Conservation (phyloP, 2,113 vertebrate genomes). For the Cyphomyrus plagiostoma region DNA sequence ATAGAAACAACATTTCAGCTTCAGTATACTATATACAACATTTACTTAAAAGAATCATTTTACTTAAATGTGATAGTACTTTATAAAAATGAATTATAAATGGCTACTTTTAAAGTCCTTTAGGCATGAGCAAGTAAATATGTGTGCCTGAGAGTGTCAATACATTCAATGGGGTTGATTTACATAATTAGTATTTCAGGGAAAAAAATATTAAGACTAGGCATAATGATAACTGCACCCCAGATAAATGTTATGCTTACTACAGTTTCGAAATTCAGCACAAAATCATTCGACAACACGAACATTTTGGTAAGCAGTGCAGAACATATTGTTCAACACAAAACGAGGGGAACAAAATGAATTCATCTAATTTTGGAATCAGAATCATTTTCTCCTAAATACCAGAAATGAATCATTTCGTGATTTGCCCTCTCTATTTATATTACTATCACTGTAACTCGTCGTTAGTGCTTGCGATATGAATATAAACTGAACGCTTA, state of each 20-base stretch:
- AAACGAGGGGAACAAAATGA: background rate
- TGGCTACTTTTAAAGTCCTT: background rate
- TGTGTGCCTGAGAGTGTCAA: background rate
- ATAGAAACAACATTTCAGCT: constrained; percentile 21
- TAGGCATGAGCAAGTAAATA: background rate
- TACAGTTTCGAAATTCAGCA: background rate
- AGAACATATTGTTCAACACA: background rate
- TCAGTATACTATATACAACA: background rate
- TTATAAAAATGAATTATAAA: background rate
- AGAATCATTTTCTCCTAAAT: background rate
- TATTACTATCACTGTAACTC: background rate
- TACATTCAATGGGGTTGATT: background rate
- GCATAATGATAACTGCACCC: background rate
- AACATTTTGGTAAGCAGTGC: background rate
- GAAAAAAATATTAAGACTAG: background rate
- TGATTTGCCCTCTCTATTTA: background rate
- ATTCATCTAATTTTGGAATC: background rate
- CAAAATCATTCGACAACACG: background rate
- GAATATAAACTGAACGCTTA: background rate
- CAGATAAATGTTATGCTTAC: background rate
- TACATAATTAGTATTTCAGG: background rate
- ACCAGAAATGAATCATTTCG: background rate
- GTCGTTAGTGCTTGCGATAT: background rate
- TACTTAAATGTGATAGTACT: background rate
- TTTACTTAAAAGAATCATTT: background rate